Base-by-base conservation (phyloP, 2,888 invertebrate genomes). In the Cyaniris semiargus region DNA sequence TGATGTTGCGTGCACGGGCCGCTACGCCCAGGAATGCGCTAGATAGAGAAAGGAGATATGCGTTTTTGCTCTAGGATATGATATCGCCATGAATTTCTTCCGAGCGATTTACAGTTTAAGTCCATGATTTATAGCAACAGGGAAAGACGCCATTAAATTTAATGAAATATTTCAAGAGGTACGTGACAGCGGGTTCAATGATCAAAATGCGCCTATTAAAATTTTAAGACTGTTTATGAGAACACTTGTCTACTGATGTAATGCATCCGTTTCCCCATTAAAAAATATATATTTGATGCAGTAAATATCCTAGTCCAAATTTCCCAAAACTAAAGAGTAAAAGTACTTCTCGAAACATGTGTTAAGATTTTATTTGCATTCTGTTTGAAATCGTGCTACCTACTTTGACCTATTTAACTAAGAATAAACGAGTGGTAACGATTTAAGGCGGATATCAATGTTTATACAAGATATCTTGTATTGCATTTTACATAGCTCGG, bases 1-100 rank as follows among this genome's bases (percentile, higher is more conserved):
- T 53, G 74, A 74, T 15, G 48, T 44, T 18, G 74, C 48, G 74
- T 74, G 74, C 44, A 21, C 38, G 21, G 21, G 23, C 48, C 74
- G 53, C 74, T 74, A 74, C 74, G 74, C 48, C 13, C 27, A 74
- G 18, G 74, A 74, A 74, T 74, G 74, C 72, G 72, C 18, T 23
- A 74, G 53, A 53, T 21, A 44, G 38, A 44, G 21, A 44, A 23
- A 15, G 72, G 31, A 13, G 38, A 21, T 34, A 34, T 38, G 44
- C 31, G 38, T 72, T 72, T 72, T 44, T 72, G 38, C 38, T 72
- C 38, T 44, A 21, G 44, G 72, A 72, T 38, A 38, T 38, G 72
- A 72, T 27, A 74, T 21, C 27, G 27, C 66, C 27, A 31, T 66
- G 27, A 66, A 66, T 66, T 66, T 66, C 66, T 66, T 66, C 66